Base-by-base conservation (phyloP, 2,113 vertebrate genomes). In the Catharus minimus region DNA sequence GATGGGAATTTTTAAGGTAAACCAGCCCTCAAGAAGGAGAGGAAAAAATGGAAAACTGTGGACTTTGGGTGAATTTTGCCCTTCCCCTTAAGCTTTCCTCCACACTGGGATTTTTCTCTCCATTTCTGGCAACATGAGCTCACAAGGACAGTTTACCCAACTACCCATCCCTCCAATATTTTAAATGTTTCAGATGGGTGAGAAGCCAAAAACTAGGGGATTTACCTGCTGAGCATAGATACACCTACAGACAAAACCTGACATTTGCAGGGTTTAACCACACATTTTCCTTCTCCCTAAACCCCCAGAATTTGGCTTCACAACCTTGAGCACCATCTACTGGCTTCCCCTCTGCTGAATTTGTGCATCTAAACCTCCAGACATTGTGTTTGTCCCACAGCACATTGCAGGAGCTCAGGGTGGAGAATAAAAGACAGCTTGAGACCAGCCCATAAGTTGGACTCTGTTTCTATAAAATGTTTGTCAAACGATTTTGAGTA, bases 261-360 rank as follows among this genome's bases (percentile, higher is more conserved):
- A 17, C 39, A 32, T 52, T 44, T 49, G 1, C 49, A 71, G n/a
- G 21, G 39, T n/a, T 74, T 74, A 77, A 41, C 44, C 76, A 88
- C 53, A 49, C 0, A 0, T 74, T 93, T 91, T 74, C 32, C 47
- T 74, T 21, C 23, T 79, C 39, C 36, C 41, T 56, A 39, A 85
- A 47, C 21, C 16, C 56, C 57, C 65, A 50, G 38, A 58, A 62
- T 9, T 56, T 81, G 60, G 90, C 93, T 88, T 77, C 30, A 7
- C 56, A 41, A 93, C 85, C 94, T 96, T 74, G 88, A 96, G 93
- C 94, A 93, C 94, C 94, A 95, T 90, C 94, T 94, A 50, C 93
- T 88, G 95, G 90, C 36, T 86, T 71, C 39, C 64, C 7, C 1
- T 77, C 64, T 71, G 41, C 41, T 24, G 49, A 50, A 7, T 79